Evolutionary conservation across 2,888 invertebrate genomes (phyloP).

Genomic region (Tetropium fuscum): DNA sequence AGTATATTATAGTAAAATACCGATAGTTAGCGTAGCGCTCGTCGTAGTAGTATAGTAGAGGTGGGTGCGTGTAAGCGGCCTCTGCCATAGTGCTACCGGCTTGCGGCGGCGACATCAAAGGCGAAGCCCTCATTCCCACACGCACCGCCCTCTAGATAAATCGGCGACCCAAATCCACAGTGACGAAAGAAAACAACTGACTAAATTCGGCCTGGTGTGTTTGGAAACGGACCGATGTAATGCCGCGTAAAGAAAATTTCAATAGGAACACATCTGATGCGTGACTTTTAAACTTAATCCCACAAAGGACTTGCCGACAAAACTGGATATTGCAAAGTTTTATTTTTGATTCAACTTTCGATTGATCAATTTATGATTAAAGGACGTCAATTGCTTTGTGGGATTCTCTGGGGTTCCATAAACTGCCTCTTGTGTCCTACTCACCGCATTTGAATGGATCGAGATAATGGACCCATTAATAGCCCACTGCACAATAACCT

Average conservation of each 20-base stretch:
- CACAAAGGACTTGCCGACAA: slow-evolving; percentile 51
- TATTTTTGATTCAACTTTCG: slow-evolving; percentile 53
- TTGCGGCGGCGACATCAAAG: slow-evolving; percentile 58
- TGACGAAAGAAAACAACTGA: slow-evolving; percentile 52
- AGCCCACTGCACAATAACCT: not conserved
- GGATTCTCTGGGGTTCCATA: slow-evolving; percentile 33
- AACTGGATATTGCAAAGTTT: slow-evolving; percentile 56
- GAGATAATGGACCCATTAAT: too few relatives aligned
- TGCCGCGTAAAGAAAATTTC: slow-evolving; percentile 25
- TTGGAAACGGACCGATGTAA: slow-evolving; percentile 16
- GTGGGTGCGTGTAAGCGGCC: slow-evolving; percentile 37
- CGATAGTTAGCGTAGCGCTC: slow-evolving; percentile 28
- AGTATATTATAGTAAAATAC: slow-evolving; percentile 44
- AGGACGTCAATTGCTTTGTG: slow-evolving; percentile 57
- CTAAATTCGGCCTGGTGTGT: slow-evolving; percentile 43
- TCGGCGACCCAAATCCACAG: slow-evolving; percentile 54
- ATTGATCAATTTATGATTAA: slow-evolving; percentile 59
- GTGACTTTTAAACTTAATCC: slow-evolving; percentile 61
- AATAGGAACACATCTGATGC: slow-evolving; percentile 53
- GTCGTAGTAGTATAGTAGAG: slow-evolving; percentile 25
- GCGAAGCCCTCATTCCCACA: slow-evolving; percentile 52
- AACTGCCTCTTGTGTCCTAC: slow-evolving; percentile 19
- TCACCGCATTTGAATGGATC: not conserved
- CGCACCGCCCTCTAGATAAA: slow-evolving; percentile 55
- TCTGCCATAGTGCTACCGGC: slow-evolving; percentile 33